Evolutionary conservation across 2,113 vertebrate genomes (phyloP).

Genomic region (Hipposideros armiger): DNA sequence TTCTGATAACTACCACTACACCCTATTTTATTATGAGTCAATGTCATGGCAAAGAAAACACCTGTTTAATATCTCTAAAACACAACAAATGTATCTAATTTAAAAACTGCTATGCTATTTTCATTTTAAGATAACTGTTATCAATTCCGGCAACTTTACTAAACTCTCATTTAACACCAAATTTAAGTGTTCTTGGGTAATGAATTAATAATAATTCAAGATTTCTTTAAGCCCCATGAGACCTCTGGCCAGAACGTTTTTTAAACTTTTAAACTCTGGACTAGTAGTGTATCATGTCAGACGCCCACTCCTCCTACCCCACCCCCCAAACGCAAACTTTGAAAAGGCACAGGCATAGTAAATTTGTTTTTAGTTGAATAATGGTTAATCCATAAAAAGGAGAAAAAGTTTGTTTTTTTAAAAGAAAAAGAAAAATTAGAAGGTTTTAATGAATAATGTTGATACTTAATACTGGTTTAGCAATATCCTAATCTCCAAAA

Average conservation of each 20-base stretch:
- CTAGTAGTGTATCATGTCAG: not conserved
- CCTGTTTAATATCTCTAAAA: not conserved
- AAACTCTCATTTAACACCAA: constrained; percentile 61
- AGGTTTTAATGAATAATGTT: constrained; percentile 16
- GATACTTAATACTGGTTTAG: constrained; percentile 22
- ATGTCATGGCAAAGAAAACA: constrained; percentile 6
- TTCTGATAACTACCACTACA: constrained; percentile 48
- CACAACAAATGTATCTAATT: constrained; percentile 44
- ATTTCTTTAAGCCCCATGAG: constrained; percentile 46
- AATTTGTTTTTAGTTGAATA: constrained; percentile 37
- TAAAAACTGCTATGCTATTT: not conserved
- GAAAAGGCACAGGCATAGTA: constrained; percentile 28
- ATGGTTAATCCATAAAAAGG: not conserved
- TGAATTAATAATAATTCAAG: constrained; percentile 57
- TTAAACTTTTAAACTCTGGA: constrained; percentile 67
- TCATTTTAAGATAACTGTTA: not conserved
- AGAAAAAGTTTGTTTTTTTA: not conserved
- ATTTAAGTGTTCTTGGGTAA: constrained; percentile 54
- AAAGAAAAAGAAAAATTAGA: not conserved
- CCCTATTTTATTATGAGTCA: not conserved
- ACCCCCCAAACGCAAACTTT: not conserved
- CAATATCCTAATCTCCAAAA: constrained; percentile 34
- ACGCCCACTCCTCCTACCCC: not conserved
- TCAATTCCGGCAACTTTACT: not conserved
- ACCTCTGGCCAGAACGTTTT: constrained; percentile 44